A percentile compares a stretch with the other conserved stretches of the same genome.
Evolutionary conservation across 2,888 invertebrate species (phyloP).

Genomic region (Augochlorella aurata): DNA sequence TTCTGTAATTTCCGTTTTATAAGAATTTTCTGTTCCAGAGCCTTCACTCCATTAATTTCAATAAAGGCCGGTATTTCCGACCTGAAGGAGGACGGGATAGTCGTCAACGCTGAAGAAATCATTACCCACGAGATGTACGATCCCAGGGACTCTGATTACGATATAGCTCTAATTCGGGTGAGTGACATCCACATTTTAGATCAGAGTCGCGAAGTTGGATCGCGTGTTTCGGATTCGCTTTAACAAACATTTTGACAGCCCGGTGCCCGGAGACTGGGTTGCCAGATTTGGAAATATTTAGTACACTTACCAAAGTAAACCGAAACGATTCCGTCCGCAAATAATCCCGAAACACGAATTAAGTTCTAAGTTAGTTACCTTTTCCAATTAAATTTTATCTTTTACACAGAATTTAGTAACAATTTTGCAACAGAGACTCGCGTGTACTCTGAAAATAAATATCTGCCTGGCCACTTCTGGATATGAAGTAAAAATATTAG

Average conservation of each 20-base stretch:
- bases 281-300: neutral
- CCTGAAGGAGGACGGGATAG: constrained; percentile 57
- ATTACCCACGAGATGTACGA: constrained; percentile 73
- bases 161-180: constrained; percentile 73
- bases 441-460: too few relatives aligned
- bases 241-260: neutral
- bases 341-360: neutral
- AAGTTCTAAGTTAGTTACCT: neutral
- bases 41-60: constrained; percentile 48
- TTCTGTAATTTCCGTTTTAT: neutral
- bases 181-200: constrained; percentile 16
- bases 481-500: too few relatives aligned
- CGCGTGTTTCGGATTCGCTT: neutral
- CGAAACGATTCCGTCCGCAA: neutral
- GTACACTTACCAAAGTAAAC: neutral
- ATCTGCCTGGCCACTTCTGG: too few relatives aligned
- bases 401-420: too few relatives aligned
- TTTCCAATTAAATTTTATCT: too few relatives aligned
- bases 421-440: too few relatives aligned
- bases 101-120: constrained; percentile 63
- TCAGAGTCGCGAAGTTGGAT: neutral
- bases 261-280: too few relatives aligned
- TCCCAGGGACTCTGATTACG: constrained; percentile 70
- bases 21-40: constrained; percentile 29
- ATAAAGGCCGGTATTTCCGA: constrained; percentile 65